phyloP scores from a whole-genome alignment of 2,888 invertebrate species.

The Lithophane semibrunnea region DNA sequence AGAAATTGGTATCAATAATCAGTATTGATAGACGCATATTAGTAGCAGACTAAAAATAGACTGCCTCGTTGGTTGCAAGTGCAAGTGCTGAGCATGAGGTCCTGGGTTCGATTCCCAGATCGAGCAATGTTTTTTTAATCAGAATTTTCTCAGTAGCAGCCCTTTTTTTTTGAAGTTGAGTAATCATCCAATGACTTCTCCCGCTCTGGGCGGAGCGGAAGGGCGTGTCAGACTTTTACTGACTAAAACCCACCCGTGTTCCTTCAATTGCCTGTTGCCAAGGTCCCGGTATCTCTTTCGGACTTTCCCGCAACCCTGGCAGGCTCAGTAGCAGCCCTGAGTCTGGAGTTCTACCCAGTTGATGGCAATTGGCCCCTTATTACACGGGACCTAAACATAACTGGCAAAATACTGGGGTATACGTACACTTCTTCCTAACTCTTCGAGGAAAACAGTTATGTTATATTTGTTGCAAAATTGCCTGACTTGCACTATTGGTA shows the following conservation, averaged over 20 bases:
- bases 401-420: not conserved
- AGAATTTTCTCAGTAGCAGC: no score
- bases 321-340: no score
- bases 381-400: not conserved
- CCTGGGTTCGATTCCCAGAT: not conserved
- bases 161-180: no score
- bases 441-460: not conserved
- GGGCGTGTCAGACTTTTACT: no score
- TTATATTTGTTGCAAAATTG: not conserved
- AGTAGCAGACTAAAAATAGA: not conserved
- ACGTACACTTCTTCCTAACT: not conserved
- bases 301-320: no score
- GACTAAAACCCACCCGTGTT: no score
- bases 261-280: no score
- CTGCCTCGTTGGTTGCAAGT: not conserved
- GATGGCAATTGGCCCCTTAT: not conserved
- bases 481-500: not conserved
- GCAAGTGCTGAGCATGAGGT: not conserved
- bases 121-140: not conserved
- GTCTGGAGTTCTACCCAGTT: not conserved
- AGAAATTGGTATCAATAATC: constrained; percentile 19
- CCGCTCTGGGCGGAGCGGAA: no score
- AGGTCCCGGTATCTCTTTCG: no score
- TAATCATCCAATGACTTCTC: no score
- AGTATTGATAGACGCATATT: not conserved